A percentile compares a stretch with the other conserved stretches of the same genome.
Evolutionary conservation across 2,113 vertebrate genomes (phyloP).

Genomic region (Strix aluco): DNA sequence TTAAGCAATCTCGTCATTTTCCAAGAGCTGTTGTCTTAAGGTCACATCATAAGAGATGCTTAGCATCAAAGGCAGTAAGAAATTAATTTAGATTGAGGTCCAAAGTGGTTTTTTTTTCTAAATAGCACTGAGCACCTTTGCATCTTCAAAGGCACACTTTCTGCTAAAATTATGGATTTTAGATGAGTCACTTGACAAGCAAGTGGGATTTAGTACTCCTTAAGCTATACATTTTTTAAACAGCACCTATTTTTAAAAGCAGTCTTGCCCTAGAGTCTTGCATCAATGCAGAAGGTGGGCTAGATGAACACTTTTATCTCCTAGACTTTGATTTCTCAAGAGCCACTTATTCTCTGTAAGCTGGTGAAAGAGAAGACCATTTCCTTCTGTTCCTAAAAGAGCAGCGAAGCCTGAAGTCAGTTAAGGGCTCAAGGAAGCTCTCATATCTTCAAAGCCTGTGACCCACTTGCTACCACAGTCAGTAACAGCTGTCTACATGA

Average conservation of each 20-base stretch:
- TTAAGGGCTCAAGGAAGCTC: background rate
- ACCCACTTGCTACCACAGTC: background rate
- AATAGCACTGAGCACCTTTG: background rate
- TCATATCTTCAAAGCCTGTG: background rate
- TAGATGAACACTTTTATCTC: background rate
- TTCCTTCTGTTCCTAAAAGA: background rate
- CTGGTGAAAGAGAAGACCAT: background rate
- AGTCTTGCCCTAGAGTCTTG: background rate
- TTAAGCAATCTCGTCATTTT: background rate
- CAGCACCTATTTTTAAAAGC: slow-evolving; percentile 20
- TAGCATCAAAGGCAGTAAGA: background rate
- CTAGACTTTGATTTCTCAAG: background rate
- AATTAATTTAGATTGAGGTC: background rate
- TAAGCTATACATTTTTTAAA: background rate
- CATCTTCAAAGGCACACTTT: background rate
- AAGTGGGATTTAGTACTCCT: background rate
- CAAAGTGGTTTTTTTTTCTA: background rate
- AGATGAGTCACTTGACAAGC: background rate
- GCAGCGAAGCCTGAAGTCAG: background rate
- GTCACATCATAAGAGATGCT: background rate
- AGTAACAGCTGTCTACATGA: background rate
- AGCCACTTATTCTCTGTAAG: background rate
- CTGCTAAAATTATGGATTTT: background rate
- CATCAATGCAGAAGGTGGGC: background rate
- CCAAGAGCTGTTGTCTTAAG: background rate